Conservation (phyloP, 2,888 invertebrate species). For the Lithophane ornitopus region DNA sequence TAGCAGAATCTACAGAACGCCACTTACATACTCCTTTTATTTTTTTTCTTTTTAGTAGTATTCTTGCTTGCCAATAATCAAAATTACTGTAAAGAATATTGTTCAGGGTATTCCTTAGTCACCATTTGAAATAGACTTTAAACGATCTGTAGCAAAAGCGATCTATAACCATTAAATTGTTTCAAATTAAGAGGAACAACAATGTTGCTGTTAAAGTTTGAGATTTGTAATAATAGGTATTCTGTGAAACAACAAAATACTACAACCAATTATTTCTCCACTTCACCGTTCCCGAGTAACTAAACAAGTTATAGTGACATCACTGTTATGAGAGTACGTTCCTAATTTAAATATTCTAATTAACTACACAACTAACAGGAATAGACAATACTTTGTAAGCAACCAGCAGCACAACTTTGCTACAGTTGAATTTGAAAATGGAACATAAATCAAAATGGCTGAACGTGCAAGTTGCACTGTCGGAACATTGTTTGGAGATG, state of each 20-base stretch:
- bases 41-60: no score
- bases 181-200: no score
- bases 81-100: no score
- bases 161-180: no score
- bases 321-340: constrained; percentile 9
- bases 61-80: no score
- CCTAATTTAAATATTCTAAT: constrained; percentile 60
- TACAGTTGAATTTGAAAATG: constrained; percentile 47
- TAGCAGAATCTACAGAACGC: no score
- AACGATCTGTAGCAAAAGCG: no score
- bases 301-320: constrained; percentile 19
- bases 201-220: no score
- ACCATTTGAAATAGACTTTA: no score
- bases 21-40: no score
- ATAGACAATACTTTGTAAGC: constrained; percentile 37
- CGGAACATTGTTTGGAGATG: constrained; percentile 39
- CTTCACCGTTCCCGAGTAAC: background rate
- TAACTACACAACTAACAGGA: constrained; percentile 32
- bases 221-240: no score
- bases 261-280: background rate
- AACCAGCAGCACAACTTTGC: constrained; percentile 41
- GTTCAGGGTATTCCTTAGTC: no score
- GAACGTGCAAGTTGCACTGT: constrained; percentile 41
- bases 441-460: constrained; percentile 59
- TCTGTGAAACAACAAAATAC: background rate